Evolutionary conservation across 2,113 vertebrate genomes (phyloP).

Genomic region (Columbina picui): DNA sequence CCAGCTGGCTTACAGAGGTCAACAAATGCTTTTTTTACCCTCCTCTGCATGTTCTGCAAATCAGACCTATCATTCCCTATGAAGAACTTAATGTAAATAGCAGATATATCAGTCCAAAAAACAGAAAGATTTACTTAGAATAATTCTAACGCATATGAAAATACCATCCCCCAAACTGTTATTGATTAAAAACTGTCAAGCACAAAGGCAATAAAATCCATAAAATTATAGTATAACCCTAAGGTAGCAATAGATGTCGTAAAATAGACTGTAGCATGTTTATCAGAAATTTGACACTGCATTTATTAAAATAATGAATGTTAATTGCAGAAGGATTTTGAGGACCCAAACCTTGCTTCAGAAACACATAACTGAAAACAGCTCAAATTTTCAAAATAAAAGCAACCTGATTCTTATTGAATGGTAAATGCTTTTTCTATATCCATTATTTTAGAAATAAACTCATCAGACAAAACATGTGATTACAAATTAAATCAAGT

Average conservation of each 20-base stretch:
- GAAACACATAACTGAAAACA: neutral
- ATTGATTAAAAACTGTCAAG: neutral
- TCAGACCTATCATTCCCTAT: neutral
- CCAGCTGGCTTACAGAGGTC: neutral
- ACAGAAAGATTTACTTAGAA: neutral
- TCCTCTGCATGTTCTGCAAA: fast-evolving
- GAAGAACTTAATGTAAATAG: neutral
- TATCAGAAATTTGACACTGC: neutral
- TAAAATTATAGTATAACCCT: neutral
- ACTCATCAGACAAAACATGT: neutral
- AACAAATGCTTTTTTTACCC: neutral
- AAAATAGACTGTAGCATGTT: neutral
- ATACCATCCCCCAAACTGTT: neutral
- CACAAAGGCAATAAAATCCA: neutral
- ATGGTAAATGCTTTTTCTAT: neutral
- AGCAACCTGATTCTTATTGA: neutral
- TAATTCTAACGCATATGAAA: neutral
- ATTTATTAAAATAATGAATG: neutral
- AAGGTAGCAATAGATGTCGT: neutral
- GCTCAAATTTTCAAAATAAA: neutral
- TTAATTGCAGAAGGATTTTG: neutral
- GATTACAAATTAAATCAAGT: neutral
- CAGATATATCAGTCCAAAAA: neutral
- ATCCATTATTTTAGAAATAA: neutral
- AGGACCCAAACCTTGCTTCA: neutral